Evolutionary conservation across 2,888 invertebrate genomes (phyloP).

Genomic region (Cybosia mesomella): DNA sequence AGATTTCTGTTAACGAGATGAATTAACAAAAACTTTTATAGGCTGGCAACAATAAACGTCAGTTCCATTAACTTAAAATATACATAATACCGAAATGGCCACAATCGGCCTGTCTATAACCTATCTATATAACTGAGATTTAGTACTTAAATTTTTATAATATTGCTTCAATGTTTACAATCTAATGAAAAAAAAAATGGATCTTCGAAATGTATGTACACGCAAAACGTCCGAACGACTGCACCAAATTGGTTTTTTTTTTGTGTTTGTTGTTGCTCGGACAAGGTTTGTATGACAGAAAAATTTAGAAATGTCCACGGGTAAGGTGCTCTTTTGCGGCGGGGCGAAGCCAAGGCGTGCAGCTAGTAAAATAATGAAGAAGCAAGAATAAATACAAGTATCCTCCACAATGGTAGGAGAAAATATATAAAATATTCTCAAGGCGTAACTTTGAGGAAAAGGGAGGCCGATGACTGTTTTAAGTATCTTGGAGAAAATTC

Average conservation of each 20-base stretch:
- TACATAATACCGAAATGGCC: too few species aligned
- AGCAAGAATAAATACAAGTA: background rate
- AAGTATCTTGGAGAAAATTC: conserved; percentile 17
- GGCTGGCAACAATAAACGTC: background rate
- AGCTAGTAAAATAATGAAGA: background rate
- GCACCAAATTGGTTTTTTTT: too few species aligned
- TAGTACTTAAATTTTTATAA: background rate
- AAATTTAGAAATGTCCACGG: too few species aligned
- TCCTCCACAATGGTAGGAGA: background rate
- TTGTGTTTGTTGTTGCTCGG: too few species aligned
- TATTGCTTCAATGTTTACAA: background rate
- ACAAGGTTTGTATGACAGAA: too few species aligned
- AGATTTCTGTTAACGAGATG: background rate
- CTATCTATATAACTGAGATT: background rate
- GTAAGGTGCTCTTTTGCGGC: too few species aligned
- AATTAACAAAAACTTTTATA: background rate
- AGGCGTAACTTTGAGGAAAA: conserved; percentile 7
- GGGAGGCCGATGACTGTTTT: conserved; percentile 3
- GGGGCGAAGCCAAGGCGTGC: too few species aligned
- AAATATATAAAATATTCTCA: background rate
- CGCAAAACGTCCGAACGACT: too few species aligned
- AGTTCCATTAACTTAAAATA: too few species aligned
- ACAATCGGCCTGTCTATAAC: too few species aligned
- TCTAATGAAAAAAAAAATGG: too few species aligned
- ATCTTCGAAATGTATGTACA: too few species aligned